These are phyloP conservation scores for Eurois occulta DNA, from an alignment of 2,888 invertebrate genomes.

Conservation along the genomic window DNA sequence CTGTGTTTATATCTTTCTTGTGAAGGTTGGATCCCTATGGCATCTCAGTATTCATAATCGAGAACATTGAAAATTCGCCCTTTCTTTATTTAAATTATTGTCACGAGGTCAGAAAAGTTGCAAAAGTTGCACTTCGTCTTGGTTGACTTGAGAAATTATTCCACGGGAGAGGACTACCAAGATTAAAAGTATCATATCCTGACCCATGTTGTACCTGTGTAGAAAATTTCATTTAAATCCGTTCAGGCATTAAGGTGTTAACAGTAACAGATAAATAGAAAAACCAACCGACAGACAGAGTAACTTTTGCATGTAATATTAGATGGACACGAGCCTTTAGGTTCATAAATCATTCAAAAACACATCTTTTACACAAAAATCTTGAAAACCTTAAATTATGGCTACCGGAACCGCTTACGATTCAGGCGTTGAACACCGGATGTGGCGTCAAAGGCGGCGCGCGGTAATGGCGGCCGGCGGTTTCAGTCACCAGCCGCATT, in stretches of 20 bases:
- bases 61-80: neutral
- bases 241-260: neutral
- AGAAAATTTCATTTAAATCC: neutral
- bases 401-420: conserved; percentile 68
- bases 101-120: no score
- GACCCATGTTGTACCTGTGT: neutral
- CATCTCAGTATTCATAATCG: neutral
- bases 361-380: conserved; percentile 40
- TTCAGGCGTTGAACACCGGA: conserved; percentile 69
- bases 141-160: neutral
- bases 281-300: neutral
- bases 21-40: neutral
- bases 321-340: neutral
- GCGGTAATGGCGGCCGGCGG: conserved; percentile 60
- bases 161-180: neutral
- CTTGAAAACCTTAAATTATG: conserved; percentile 52
- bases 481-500: conserved; percentile 65
- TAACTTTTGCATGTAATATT: neutral
- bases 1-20: conserved; percentile 27
- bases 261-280: neutral
- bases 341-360: conserved; percentile 16
- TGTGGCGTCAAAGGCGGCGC: conserved; percentile 59
- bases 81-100: neutral
- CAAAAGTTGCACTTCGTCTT: no score
- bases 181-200: neutral